These are phyloP conservation scores for Tapirus terrestris DNA, from an alignment of 2,113 vertebrate genomes.

Conservation along the genomic window DNA sequence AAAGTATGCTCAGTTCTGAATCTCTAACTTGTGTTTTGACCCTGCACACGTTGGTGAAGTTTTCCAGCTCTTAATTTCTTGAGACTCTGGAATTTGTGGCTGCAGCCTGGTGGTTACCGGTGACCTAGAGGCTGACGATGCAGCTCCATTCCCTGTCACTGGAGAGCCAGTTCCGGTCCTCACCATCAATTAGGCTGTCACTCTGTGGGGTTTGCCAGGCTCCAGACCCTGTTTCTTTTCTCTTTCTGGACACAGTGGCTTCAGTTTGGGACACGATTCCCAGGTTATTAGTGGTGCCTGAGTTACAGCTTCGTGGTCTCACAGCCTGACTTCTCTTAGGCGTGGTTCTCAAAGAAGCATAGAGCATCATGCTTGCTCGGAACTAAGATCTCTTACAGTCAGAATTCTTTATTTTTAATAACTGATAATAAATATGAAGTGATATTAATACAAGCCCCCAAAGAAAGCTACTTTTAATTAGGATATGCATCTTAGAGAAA, in stretches of 20 bases:
- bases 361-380: background rate
- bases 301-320: background rate
- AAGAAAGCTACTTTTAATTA: conserved; percentile 79
- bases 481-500: conserved; percentile 73
- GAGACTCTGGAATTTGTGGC: background rate
- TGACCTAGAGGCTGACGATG: accelerated
- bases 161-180: background rate
- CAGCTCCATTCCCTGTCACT: accelerated
- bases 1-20: background rate
- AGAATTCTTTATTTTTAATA: conserved; percentile 46
- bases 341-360: background rate
- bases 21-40: background rate
- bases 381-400: background rate
- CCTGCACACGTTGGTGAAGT: background rate
- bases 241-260: background rate
- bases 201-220: background rate
- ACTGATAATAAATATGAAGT: conserved; percentile 53
- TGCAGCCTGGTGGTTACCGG: background rate
- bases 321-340: background rate
- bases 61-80: background rate
- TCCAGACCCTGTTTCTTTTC: background rate
- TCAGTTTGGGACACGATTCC: background rate
- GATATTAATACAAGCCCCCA: conserved; percentile 49
- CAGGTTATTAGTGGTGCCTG: background rate
- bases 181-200: background rate